Conservation (phyloP, 2,888 invertebrate species). For the Acleris sparsana region DNA sequence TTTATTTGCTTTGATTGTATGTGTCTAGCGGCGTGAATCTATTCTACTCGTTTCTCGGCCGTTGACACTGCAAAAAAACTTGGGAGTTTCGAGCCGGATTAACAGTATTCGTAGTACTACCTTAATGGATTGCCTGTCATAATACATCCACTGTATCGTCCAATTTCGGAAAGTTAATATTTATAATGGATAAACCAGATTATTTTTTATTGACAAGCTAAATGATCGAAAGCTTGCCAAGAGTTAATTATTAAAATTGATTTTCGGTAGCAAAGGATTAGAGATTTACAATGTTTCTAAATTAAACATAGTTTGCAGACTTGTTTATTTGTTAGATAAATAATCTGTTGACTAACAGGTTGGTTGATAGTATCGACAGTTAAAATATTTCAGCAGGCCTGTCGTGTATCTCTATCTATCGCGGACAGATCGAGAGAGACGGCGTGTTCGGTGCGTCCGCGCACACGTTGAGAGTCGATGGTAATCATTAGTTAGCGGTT, state of each 20-base stretch:
- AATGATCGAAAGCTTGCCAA: constrained; percentile 53
- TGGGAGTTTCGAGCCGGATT: constrained; percentile 60
- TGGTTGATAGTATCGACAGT: constrained; percentile 17
- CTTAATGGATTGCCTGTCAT: constrained; percentile 69
- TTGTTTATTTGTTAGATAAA: constrained; percentile 7
- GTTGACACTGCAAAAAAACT: constrained; percentile 68
- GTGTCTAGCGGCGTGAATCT: constrained; percentile 53
- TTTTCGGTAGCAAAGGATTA: constrained; percentile 12
- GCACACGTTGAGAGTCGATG: constrained; percentile 46
- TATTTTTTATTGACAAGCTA: constrained; percentile 56
- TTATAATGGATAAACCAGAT: constrained; percentile 57
- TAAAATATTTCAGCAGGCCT: constrained; percentile 20
- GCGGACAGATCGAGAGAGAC: constrained; percentile 21
- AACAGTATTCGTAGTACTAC: constrained; percentile 62
- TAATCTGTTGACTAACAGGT: constrained; percentile 22
- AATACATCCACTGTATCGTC: constrained; percentile 57
- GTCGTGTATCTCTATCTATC: constrained; percentile 27
- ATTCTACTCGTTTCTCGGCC: constrained; percentile 56
- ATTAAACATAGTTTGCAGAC: constrained; percentile 26
- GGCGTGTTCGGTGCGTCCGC: constrained; percentile 13
- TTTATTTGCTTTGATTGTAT: constrained; percentile 72
- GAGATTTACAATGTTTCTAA: constrained; percentile 11
- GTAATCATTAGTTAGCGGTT: constrained; percentile 62
- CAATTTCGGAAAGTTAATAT: constrained; percentile 67
- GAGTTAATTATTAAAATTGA: constrained; percentile 44